phyloP scores from a whole-genome alignment of 2,888 invertebrate genomes.

The Ecdyonurus torrentis region DNA sequence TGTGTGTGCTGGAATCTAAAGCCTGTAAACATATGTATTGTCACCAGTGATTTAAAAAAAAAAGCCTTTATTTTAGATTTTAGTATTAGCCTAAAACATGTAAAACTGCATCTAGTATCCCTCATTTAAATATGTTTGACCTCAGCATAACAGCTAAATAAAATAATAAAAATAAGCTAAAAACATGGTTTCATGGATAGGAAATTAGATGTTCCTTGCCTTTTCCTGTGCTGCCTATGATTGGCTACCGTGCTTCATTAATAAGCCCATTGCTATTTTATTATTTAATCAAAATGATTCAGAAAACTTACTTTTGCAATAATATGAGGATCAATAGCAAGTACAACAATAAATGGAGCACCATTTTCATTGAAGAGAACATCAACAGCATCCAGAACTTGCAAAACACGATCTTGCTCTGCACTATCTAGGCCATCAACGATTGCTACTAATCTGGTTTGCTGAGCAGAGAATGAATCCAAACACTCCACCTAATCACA shows the following conservation, averaged over 20 bases:
- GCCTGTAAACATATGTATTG: slow-evolving; percentile 41
- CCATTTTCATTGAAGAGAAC: slow-evolving; percentile 76
- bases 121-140: too few relatives aligned
- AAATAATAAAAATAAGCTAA: too few relatives aligned
- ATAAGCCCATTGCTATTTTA: too few relatives aligned
- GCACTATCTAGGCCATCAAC: slow-evolving; percentile 97
- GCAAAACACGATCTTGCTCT: slow-evolving; percentile 88
- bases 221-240: too few relatives aligned
- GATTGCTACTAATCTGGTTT: slow-evolving; percentile 86
- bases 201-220: too few relatives aligned
- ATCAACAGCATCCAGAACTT: slow-evolving; percentile 75
- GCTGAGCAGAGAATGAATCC: slow-evolving; percentile 84
- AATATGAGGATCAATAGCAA: slow-evolving; percentile 97
- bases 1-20: slow-evolving; percentile 73
- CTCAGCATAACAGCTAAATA: too few relatives aligned
- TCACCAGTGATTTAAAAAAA: too few relatives aligned
- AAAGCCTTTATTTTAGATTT: too few relatives aligned
- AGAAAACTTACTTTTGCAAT: slow-evolving; percentile 65
- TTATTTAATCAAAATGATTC: not conserved
- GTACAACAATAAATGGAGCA: slow-evolving; percentile 86
- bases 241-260: too few relatives aligned
- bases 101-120: too few relatives aligned
- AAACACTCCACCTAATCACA: slow-evolving; percentile 57
- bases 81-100: too few relatives aligned
- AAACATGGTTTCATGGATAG: too few relatives aligned